phyloP scores from a whole-genome alignment of 2,113 vertebrate species.

The Ivindomyrus marchei region DNA sequence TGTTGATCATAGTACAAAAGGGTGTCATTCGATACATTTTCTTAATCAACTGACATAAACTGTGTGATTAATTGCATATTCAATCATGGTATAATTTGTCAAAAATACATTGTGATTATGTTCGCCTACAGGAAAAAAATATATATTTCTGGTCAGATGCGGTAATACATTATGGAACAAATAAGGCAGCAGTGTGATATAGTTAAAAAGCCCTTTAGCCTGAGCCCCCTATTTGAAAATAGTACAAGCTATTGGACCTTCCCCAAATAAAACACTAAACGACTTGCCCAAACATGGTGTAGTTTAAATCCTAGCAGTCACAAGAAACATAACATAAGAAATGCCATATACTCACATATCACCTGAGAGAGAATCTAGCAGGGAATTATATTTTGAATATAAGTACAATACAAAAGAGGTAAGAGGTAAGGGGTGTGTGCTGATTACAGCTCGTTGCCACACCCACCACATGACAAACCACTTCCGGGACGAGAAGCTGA shows the following conservation, averaged over 20 bases:
- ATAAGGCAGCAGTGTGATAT: neutral
- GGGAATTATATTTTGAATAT: neutral
- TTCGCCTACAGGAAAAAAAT: neutral
- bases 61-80: neutral
- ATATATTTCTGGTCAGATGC: neutral
- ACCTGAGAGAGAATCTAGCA: neutral
- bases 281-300: neutral
- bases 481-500: too few relatives aligned
- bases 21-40: neutral
- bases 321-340: neutral
- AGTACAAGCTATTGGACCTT: neutral
- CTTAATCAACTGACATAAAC: neutral
- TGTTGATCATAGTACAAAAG: neutral
- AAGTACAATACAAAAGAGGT: neutral
- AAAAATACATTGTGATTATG: neutral
- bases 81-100: neutral
- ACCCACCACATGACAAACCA: too few relatives aligned
- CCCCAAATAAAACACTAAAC: neutral
- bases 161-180: neutral
- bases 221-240: neutral
- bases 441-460: too few relatives aligned
- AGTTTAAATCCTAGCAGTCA: neutral
- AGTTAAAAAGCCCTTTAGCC: neutral
- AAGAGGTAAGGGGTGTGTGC: too few relatives aligned
- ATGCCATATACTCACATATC: neutral